These are phyloP conservation scores for Xenops minutus DNA, from an alignment of 2,797 vertebrate genomes.

Conservation along the genomic window DNA sequence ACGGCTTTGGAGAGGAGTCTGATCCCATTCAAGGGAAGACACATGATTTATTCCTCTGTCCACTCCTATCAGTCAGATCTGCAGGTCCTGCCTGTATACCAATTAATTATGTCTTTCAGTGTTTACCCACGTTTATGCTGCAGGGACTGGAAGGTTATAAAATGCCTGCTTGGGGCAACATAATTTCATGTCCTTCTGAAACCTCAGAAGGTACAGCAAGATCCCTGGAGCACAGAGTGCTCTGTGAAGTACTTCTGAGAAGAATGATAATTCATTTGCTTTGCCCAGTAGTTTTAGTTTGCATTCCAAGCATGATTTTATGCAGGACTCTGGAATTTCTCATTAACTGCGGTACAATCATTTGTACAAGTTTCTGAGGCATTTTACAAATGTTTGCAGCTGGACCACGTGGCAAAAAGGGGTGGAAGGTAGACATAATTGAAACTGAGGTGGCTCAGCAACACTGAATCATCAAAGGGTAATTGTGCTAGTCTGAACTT, in stretches of 20 bases:
- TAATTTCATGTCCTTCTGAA: background rate
- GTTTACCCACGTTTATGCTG: background rate
- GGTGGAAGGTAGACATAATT: background rate
- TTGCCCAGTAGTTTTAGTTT: background rate
- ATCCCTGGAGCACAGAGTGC: background rate
- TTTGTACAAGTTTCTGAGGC: background rate
- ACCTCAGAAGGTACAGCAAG: background rate
- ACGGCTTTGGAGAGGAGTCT: background rate
- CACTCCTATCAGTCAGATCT: background rate
- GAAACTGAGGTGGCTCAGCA: background rate
- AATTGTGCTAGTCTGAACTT: background rate
- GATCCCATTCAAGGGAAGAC: background rate
- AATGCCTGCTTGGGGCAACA: background rate
- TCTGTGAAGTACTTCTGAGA: background rate
- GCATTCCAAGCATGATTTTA: background rate
- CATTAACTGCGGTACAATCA: background rate
- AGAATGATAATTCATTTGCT: background rate
- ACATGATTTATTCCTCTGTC: background rate
- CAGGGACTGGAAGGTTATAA: background rate
- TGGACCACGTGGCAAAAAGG: background rate
- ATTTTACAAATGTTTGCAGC: background rate
- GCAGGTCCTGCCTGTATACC: background rate
- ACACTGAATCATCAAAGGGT: background rate
- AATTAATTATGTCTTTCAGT: background rate
- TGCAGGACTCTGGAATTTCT: conserved; percentile 6